Evolutionary conservation across 1,140 invertebrate genomes (phyloP), one percentile per base, ranked within the genome.

Genomic region (Brachionus asplanchnoidis): DNA sequence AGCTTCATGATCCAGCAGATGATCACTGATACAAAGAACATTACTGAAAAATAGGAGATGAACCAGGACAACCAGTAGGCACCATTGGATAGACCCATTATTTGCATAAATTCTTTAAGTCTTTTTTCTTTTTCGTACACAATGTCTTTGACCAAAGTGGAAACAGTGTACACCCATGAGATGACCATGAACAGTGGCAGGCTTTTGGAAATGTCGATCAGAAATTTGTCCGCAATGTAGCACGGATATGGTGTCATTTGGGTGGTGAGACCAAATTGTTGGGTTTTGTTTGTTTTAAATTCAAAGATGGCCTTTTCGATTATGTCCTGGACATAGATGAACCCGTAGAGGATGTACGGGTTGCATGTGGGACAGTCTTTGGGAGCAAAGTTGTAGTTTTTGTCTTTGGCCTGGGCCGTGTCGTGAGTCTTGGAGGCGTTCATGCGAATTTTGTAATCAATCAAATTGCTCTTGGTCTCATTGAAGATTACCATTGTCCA

Each of bases 121-220:
- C 91, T 88, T 84, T 89, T 87, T 86, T 93, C 93, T 87, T 93
- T 93, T 87, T 93, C 93, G 86, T 92, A 90, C 12, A 93, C 93
- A 85, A 94, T 92, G 42, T 91, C 91, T 87, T 93, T 94, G 6
- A 94, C 93, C 36, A 94, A 93, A 87, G 94, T 94, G 11, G 94
- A 93, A 84, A 93, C 93, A 0, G 94, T 93, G 88, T 94, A 90
- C 75, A 92, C 90, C 92, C 92, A 93, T 4, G 92, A 90, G 1
- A 93, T 86, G 0, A 92, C 92, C 78, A 95, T 92, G 70, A 95
- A 93, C 84, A 95, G 89, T 0, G 94, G 93, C 70, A 95, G 93
- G 87, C 90, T 92, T 65, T 90, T 87, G 3, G 91, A 91, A 23
- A 93, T 91, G 17, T 92, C 92, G 73, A 92, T 89, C 32, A 94